These are phyloP conservation scores for Tetragnatha montana DNA, from an alignment of 2,888 invertebrate species.

Conservation along the genomic window DNA sequence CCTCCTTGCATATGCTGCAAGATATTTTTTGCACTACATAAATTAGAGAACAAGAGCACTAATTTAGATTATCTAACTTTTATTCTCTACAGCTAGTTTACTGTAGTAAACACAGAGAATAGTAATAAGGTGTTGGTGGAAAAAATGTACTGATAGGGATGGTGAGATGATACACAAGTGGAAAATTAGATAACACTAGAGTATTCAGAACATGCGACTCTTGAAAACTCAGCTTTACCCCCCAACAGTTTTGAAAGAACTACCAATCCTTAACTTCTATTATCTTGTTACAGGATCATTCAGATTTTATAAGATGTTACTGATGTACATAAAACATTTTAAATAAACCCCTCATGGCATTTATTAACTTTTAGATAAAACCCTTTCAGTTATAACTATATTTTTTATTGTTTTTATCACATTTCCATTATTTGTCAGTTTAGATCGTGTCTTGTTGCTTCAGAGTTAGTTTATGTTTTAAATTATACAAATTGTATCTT, in stretches of 20 bases:
- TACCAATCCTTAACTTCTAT: conserved; percentile 39
- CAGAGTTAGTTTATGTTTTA: not conserved
- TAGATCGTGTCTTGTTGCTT: not conserved
- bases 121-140: conserved; percentile 30
- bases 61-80: conserved; percentile 58
- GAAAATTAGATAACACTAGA: not conserved
- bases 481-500: too few species aligned
- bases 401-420: not conserved
- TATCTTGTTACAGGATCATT: conserved; percentile 39
- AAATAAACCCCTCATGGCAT: conserved; percentile 17
- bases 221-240: conserved; percentile 17
- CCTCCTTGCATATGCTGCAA: conserved; percentile 58
- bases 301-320: conserved; percentile 41
- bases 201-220: not conserved
- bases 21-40: conserved; percentile 66
- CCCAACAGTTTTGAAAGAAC: conserved; percentile 32
- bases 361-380: not conserved
- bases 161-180: not conserved
- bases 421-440: not conserved
- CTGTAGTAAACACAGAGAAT: conserved; percentile 43
- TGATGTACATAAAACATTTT: conserved; percentile 48
- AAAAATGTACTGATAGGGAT: conserved; percentile 6
- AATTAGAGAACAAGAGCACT: conserved; percentile 58
- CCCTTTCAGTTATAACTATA: not conserved
- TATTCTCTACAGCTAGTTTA: conserved; percentile 61